Evolutionary conservation across 2,797 vertebrate genomes (phyloP), one percentile per base, ranked within the genome.

Genomic region (Sternarchorhynchus goeldii): DNA sequence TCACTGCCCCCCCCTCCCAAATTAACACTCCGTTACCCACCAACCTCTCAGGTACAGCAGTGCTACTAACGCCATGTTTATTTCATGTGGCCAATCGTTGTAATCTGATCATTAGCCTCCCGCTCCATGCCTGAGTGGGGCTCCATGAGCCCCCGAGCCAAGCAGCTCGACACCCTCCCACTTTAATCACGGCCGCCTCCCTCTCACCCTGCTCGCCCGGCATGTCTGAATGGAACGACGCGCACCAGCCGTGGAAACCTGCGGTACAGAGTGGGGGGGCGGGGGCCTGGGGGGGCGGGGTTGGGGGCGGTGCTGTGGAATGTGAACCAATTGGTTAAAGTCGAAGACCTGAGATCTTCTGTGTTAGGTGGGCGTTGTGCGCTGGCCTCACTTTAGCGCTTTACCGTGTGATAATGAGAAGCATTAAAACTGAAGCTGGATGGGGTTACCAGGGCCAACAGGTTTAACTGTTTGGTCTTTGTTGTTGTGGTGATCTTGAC

Each of bases 91-190:
- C 82, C 77, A 76, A 80, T 83, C 78, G 73, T 68, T 78, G 80
- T 82, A 82, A 87, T 85, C 81, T 86, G 81, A 79, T 86, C 82
- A 85, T 83, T 80, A 84, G 75, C 79, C 76, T 82, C 79, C 75
- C 58, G 76, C 76, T 78, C 75, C 80, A 87, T 14, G 73, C 75
- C 78, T 70, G 78, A 81, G 75, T 71, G 7, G 73, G 80, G 65
- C 68, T 81, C 82, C 79, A 81, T 79, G 76, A 53, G 67, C 82
- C 75, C 76, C 75, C 76, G 55, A 80, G 60, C 79, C 73, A 77
- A 73, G 32, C 60, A 72, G 68, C 80, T 81, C 81, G 83, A 69
- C 75, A 39, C 53, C 77, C 73, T 75, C 73, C 72, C 57, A 31
- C 39, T 84, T 81, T 80, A 84, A 80, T 82, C 73, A 82, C 78